A percentile compares a stretch with the other conserved stretches of the same genome.
Conservation (phyloP, 2,888 invertebrate genomes). For the Perizoma flavofasciatum region DNA sequence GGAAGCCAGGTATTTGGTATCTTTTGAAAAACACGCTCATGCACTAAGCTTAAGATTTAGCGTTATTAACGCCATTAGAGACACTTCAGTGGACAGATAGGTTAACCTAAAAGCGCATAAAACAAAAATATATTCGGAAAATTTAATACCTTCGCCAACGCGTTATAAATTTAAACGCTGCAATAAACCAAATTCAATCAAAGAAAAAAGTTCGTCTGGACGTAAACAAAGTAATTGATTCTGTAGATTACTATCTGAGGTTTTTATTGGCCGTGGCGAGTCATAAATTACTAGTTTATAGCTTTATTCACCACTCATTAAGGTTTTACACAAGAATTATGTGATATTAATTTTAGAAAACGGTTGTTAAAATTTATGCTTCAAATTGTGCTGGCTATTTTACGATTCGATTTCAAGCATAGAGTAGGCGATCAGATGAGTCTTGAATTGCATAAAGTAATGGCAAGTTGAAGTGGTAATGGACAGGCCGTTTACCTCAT, state of each 20-base stretch:
- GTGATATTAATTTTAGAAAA: constrained; percentile 79
- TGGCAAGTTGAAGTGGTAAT: too few species aligned
- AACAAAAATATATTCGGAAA: constrained; percentile 29
- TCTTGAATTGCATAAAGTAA: constrained; percentile 13
- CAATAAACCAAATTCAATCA: constrained; percentile 44
- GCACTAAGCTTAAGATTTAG: too few species aligned
- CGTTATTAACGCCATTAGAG: too few species aligned
- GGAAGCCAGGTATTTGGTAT: too few species aligned
- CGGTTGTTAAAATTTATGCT: constrained; percentile 65
- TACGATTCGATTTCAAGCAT: constrained; percentile 48
- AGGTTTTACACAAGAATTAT: constrained; percentile 76
- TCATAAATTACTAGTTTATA: constrained; percentile 72
- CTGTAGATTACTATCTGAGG: constrained; percentile 48
- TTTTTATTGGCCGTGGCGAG: constrained; percentile 58
- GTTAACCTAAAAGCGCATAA: neutral
- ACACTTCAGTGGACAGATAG: neutral
- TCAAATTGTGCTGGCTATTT: constrained; percentile 51
- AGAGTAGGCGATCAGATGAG: constrained; percentile 36
- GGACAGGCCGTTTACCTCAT: too few species aligned
- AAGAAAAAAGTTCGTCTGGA: constrained; percentile 42
- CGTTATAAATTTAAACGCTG: constrained; percentile 37
- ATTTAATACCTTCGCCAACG: constrained; percentile 31
- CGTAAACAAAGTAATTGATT: constrained; percentile 68
- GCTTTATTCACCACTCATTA: constrained; percentile 80
- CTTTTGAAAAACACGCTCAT: too few species aligned